These are phyloP conservation scores for Xenopus tropicalis DNA, from an alignment of 2,113 vertebrate species.

Conservation along the genomic window UCB_Xtro_10.0 CM004449.2:107231001-107231500, in stretches of 20 bases:
- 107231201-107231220: slow-evolving; percentile 72
- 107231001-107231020: not conserved
- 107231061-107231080: slow-evolving; percentile 42
- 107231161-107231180: slow-evolving; percentile 27
- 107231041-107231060: slow-evolving; percentile 41
- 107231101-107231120: slow-evolving; percentile 49
- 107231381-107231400: not conserved
- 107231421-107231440: not conserved
- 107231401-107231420: not conserved
- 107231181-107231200: slow-evolving; percentile 59
- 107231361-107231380: slow-evolving; percentile 8
- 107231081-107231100: slow-evolving; percentile 49
- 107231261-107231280: slow-evolving; percentile 79
- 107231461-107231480: not conserved
- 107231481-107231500: not conserved
- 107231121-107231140: slow-evolving; percentile 41
- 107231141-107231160: slow-evolving; percentile 37
- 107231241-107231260: slow-evolving; percentile 77
- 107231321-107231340: slow-evolving; percentile 41
- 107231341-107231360: slow-evolving; percentile 27
- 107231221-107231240: slow-evolving; percentile 79
- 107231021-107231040: slow-evolving; percentile 7
- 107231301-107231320: slow-evolving; percentile 35
- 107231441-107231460: not conserved
- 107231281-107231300: slow-evolving; percentile 71